Base-by-base conservation (phyloP, 2,113 vertebrate genomes). In the Glaucidium brasilianum region DNA sequence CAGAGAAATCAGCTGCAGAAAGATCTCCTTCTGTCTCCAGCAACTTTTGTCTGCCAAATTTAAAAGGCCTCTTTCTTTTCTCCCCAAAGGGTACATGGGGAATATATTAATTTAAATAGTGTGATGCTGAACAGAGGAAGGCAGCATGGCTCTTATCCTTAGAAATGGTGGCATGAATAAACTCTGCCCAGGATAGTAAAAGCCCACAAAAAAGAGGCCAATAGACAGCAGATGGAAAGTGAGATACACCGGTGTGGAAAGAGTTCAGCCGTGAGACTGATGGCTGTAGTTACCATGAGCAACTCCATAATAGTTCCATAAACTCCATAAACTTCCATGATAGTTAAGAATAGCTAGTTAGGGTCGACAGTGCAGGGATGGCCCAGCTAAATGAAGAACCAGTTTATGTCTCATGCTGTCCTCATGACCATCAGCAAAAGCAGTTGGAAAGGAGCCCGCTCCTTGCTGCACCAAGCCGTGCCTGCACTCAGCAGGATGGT, bases 371-470 rank as follows among this genome's bases (percentile, higher is more conserved):
- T 8, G 1, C 47, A n/a, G 39, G 27, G 43, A 67, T 41, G 27
- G 20, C 11, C 49, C 37, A 59, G 34, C 22, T 37, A 23, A 66
- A 55, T 6, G 18, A 23, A 75, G 60, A 47, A 26, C 25, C 26
- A 27, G 5, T 88, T 88, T 69, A 39, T 4, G 2, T 11, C 47
- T 26, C 13, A 29, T 37, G 34, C 4, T 58, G 11, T 47, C 47
- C 55, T 63, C 27, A 0, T 7, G 15, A 68, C 9, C 15, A 29
- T 10, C 66, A 41, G n/a, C 0, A 0, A 59, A 84, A 52, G 56
- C 14, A 6, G 16, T 4, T 37, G 20, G 35, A 73, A 78, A 76
- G 62, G 25, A 76, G 43, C 16, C 22, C 27, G 17, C 27, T 27
- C 34, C 20, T 34, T 0, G 0, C 39, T 41, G 39, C 62, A 59